These are phyloP conservation scores for Diplodus sargus DNA, from an alignment of 2,797 vertebrate species.

Conservation along the genomic window DNA sequence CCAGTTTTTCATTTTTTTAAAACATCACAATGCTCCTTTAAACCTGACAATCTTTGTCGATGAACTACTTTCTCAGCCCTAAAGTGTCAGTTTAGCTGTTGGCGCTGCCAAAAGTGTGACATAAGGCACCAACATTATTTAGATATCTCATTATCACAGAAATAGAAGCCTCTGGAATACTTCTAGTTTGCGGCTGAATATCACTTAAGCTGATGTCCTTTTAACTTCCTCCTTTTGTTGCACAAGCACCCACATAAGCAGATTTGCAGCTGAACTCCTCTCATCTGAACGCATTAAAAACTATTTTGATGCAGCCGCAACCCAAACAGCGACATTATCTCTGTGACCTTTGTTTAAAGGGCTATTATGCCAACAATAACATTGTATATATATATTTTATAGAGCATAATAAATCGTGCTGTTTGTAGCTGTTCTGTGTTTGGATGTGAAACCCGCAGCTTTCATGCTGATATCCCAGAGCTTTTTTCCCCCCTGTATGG, in stretches of 20 bases:
- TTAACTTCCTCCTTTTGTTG: constrained; percentile 46
- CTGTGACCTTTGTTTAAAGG: constrained; percentile 58
- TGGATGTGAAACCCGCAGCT: constrained; percentile 29
- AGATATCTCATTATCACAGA: constrained; percentile 39
- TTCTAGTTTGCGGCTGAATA: constrained; percentile 48
- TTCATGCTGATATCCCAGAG: constrained; percentile 49
- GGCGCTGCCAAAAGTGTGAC: constrained; percentile 24
- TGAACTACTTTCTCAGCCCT: background rate
- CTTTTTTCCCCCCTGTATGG: constrained; percentile 31
- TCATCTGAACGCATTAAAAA: constrained; percentile 46
- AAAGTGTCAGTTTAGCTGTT: background rate
- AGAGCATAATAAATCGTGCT: constrained; percentile 52
- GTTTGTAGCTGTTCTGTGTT: constrained; percentile 56
- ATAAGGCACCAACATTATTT: constrained; percentile 28
- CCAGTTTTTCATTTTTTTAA: constrained; percentile 13
- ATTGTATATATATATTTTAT: constrained; percentile 58
- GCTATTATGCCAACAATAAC: constrained; percentile 49
- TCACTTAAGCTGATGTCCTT: constrained; percentile 41
- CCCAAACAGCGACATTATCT: constrained; percentile 55
- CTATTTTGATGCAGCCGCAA: constrained; percentile 58
- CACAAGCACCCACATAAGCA: constrained; percentile 53
- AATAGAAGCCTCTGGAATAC: constrained; percentile 47
- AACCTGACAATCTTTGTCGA: background rate
- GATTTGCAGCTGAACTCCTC: constrained; percentile 31
- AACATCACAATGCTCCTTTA: background rate